Evolutionary conservation across 2,888 invertebrate species (phyloP), one percentile per base, ranked within the genome.

Genomic region (Lithosia quadra): DNA sequence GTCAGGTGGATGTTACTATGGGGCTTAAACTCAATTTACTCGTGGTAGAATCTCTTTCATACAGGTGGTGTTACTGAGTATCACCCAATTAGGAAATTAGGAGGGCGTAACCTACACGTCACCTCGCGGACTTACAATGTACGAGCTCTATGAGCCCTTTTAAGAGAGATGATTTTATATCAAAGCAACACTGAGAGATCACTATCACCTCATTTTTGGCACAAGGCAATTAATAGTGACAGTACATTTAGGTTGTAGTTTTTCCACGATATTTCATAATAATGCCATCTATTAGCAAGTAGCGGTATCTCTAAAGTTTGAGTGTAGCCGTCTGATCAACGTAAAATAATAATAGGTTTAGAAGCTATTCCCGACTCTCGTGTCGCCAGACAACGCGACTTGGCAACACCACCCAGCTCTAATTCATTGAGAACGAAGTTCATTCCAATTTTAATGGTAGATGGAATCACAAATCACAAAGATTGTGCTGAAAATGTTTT

Each of bases 341-440:
- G 81, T 78, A 81, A 83, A 28, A 79, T 69, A 77, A 84, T 82
- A 80, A 80, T 79, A 75, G 77, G 79, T 76, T 78, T 78, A 80
- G 78, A 73, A 84, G 85, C 83, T 92, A 94, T 93, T 94, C 92
- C 88, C 83, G 89, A 87, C 84, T 84, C 82, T 78, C 85, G 84
- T 91, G 91, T 89, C 90, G 87, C 88, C 82, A 81, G 83, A 84
- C 82, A 73, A 80, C 73, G 72, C 81, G 86, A 89, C 85, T 94
- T 94, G 94, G 94, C 94, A 94, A 90, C 92, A 86, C 82, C 76
- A 76, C 76, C 73, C 77, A 82, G 81, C 87, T 82, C 85, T 85
- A 85, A 86, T 88, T 86, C 86, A 87, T 85, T 84, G 86, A 88
- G 90, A 88, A 89, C 90, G 89, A 93, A 93, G 91, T 91, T 91